Evolutionary conservation across 2,797 vertebrate genomes (phyloP).

Genomic region (Hafferia zeledoni): DNA sequence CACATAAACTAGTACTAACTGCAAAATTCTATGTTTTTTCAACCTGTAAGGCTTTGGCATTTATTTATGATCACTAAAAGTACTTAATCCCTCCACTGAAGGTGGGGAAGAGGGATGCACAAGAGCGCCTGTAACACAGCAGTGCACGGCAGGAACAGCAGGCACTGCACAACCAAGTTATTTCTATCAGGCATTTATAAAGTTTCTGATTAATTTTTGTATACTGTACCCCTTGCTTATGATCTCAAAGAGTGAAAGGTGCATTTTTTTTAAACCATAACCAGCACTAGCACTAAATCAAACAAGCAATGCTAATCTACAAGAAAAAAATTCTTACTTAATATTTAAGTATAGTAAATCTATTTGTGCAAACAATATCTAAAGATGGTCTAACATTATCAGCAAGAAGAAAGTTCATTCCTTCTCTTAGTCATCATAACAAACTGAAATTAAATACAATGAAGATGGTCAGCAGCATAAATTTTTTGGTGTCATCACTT

Average conservation of each 20-base stretch:
- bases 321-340: not conserved
- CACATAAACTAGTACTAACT: not conserved
- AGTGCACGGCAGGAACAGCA: slow-evolving; percentile 7
- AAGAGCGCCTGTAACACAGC: not conserved
- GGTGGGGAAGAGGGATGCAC: not conserved
- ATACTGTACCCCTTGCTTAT: slow-evolving; percentile 1
- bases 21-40: slow-evolving; percentile 9
- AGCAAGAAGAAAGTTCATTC: not conserved
- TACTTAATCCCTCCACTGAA: not conserved
- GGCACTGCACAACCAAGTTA: not conserved
- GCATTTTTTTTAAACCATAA: not conserved
- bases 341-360: not conserved
- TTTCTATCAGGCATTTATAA: slow-evolving; percentile 4
- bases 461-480: not conserved
- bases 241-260: slow-evolving; percentile 2
- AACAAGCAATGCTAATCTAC: slow-evolving; percentile 25
- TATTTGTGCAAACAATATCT: not conserved
- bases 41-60: slow-evolving; percentile 4
- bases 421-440: not conserved
- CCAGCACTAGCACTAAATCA: slow-evolving; percentile 30
- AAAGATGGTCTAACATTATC: not conserved
- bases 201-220: slow-evolving; percentile 12
- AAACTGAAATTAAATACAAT: not conserved
- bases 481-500: not conserved
- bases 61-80: not conserved